Percentiles rank a stretch among this genome's conserved stretches.
phyloP scores from a whole-genome alignment of 2,888 invertebrate species.

The Chouioia cunea region DNA sequence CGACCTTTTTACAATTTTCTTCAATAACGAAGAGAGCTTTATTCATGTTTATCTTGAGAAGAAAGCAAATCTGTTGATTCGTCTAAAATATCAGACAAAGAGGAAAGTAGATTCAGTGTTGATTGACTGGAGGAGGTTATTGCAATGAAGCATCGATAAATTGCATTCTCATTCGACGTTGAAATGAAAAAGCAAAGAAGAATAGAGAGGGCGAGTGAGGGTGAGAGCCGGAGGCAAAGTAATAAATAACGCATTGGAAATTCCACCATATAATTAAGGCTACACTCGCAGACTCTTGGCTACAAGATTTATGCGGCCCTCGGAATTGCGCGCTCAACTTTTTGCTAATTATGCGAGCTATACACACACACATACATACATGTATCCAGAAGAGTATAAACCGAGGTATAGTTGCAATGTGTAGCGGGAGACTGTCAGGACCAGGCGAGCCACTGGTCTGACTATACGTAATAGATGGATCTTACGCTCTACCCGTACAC shows the following conservation, averaged over 20 bases:
- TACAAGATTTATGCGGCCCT: slow-evolving; percentile 37
- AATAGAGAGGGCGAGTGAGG: neutral
- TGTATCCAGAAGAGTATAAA: neutral
- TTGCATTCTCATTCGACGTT: slow-evolving; percentile 17
- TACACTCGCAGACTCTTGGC: neutral
- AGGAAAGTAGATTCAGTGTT: too few species aligned
- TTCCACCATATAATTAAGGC: slow-evolving; percentile 43
- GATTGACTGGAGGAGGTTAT: too few species aligned
- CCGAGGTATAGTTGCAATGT: neutral
- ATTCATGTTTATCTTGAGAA: too few species aligned
- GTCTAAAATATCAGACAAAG: too few species aligned
- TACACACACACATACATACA: neutral
- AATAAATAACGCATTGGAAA: slow-evolving; percentile 45
- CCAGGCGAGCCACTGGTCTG: neutral
- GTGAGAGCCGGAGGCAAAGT: slow-evolving; percentile 10
- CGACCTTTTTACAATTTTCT: too few species aligned
- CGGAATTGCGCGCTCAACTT: slow-evolving; percentile 34
- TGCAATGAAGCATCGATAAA: slow-evolving; percentile 32
- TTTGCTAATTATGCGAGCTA: slow-evolving; percentile 38
- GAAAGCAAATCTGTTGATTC: too few species aligned
- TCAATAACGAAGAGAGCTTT: too few species aligned
- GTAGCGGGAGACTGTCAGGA: neutral
- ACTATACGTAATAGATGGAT: too few species aligned
- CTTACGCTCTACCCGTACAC: too few species aligned
- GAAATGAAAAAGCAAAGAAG: too few species aligned